These are phyloP conservation scores for Tetranychus urticae DNA, from an alignment of 1,140 invertebrate genomes.

Conservation along the genomic window DNA sequence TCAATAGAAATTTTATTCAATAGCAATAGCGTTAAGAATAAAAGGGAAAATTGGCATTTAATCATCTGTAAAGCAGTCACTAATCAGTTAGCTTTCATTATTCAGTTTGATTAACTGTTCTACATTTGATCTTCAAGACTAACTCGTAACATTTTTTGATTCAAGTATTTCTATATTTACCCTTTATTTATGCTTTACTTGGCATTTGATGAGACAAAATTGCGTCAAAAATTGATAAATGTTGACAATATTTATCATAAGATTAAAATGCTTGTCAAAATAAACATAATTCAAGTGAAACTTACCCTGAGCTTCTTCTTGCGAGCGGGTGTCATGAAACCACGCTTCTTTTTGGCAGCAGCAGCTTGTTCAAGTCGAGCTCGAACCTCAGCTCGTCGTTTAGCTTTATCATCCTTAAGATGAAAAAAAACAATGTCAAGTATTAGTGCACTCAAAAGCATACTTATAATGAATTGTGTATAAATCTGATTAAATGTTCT, in stretches of 20 bases:
- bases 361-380: slow-evolving; percentile 85
- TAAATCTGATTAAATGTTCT: no score
- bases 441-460: background rate
- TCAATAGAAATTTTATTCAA: slow-evolving; percentile 18
- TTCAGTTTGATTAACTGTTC: no score
- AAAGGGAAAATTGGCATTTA: background rate
- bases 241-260: background rate
- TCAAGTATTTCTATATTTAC: no score
- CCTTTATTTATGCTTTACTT: background rate
- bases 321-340: slow-evolving; percentile 94
- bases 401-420: slow-evolving; percentile 16
- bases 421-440: background rate
- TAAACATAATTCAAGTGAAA: background rate
- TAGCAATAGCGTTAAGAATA: background rate
- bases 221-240: background rate
- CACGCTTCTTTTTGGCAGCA: slow-evolving; percentile 60
- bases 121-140: no score
- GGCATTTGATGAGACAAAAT: background rate
- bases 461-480: no score
- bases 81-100: background rate
- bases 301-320: slow-evolving; percentile 75
- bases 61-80: background rate
- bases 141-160: no score
- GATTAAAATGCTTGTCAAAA: background rate
- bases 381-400: slow-evolving; percentile 43